Evolutionary conservation across 1,140 invertebrate species (phyloP).

Genomic region (Coboldia fuscipes): DNA sequence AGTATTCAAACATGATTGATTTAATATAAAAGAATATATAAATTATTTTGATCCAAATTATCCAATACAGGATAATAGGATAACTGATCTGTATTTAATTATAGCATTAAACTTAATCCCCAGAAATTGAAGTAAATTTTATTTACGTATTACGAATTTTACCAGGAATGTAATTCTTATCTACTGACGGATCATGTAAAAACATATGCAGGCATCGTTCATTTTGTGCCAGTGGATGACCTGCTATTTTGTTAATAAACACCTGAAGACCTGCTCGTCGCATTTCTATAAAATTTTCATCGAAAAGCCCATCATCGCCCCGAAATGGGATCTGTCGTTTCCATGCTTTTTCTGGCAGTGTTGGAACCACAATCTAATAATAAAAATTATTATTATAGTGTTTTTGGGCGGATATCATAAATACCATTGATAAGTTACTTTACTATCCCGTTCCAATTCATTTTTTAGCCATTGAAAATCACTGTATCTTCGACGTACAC

Average conservation of each 20-base stretch:
- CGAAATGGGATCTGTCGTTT: constrained; percentile 96
- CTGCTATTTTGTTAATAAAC: constrained; percentile 99
- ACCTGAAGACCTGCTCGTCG: constrained; percentile 92
- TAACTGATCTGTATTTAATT: too few relatives aligned
- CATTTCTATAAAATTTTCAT: constrained; percentile 99
- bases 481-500: constrained; percentile 90
- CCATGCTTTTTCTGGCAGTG: constrained; percentile 93
- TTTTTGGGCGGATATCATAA: background rate
- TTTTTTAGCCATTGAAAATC: constrained; percentile 99
- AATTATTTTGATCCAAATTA: too few relatives aligned
- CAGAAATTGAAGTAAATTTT: too few relatives aligned
- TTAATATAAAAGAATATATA: too few relatives aligned
- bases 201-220: constrained; percentile 99
- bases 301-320: constrained; percentile 59
- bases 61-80: too few relatives aligned
- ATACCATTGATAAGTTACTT: constrained; percentile 35
- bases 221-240: constrained; percentile 98
- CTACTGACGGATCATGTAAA: constrained; percentile 88
- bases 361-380: constrained; percentile 84
- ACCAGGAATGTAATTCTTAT: constrained; percentile 98
- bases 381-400: background rate
- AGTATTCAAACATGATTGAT: too few relatives aligned
- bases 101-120: too few relatives aligned
- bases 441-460: constrained; percentile 97
- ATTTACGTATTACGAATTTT: constrained; percentile 90